A percentile compares a stretch with the other conserved stretches of the same genome.
Conservation (phyloP, 2,888 invertebrate species). For the Nudaria mundana region DNA sequence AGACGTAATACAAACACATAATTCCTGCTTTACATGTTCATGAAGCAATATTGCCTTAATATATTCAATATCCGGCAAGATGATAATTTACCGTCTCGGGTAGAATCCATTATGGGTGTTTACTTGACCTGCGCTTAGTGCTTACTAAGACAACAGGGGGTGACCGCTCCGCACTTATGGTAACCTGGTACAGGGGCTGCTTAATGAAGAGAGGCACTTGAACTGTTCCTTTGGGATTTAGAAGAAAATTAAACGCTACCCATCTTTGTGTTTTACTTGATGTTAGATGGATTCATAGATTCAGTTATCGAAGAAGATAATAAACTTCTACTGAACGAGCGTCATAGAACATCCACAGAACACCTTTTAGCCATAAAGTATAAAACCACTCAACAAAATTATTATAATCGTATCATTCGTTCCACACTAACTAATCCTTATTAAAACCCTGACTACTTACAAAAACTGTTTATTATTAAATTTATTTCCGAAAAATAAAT, state of each 20-base stretch:
- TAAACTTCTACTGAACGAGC: too few relatives aligned
- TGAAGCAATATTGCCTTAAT: conserved; percentile 70
- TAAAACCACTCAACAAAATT: too few relatives aligned
- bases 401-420: too few relatives aligned
- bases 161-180: conserved; percentile 50
- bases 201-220: conserved; percentile 26
- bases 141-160: conserved; percentile 81
- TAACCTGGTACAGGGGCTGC: conserved; percentile 38
- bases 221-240: conserved; percentile 25
- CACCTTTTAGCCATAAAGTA: too few relatives aligned
- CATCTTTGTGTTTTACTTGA: too few relatives aligned
- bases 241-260: conserved; percentile 6
- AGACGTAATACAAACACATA: conserved; percentile 63
- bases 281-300: too few relatives aligned
- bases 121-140: conserved; percentile 80
- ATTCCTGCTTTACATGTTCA: conserved; percentile 54
- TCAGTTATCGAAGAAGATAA: too few relatives aligned
- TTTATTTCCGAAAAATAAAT: background rate
- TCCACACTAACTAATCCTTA: too few relatives aligned
- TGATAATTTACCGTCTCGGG: conserved; percentile 74
- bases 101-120: conserved; percentile 81
- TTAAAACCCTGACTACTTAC: too few relatives aligned
- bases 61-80: conserved; percentile 79
- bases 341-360: too few relatives aligned
- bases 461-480: too few relatives aligned